Conservation (phyloP, 30 jellyfish, hydroid and myxozoan species). For the Sanderia malayensis region DNA sequence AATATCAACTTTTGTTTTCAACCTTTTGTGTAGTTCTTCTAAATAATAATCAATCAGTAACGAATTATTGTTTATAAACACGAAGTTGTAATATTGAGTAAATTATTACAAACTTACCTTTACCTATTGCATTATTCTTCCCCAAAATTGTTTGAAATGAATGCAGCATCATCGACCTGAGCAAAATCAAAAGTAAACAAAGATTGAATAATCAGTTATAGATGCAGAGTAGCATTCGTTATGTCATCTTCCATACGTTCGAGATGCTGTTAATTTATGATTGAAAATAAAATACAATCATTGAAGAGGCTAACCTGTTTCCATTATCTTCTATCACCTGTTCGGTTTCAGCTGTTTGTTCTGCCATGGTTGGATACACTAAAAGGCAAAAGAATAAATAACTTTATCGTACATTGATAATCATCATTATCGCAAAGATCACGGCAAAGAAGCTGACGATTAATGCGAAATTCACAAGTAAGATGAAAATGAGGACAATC, state of each 20-base stretch:
- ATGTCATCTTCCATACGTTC: no score
- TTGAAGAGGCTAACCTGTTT: no score
- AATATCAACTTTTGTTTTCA: slow-evolving; percentile 46
- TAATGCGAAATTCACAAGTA: no score
- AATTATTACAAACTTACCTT: neutral
- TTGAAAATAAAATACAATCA: no score
- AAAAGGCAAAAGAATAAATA: neutral
- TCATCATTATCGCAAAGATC: no score
- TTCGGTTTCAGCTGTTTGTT: slow-evolving; percentile 25
- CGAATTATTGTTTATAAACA: neutral
- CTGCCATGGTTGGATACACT: slow-evolving; percentile 40
- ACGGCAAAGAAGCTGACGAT: no score
- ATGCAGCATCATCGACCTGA: slow-evolving; percentile 48
- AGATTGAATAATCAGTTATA: no score
- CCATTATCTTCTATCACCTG: slow-evolving; percentile 36
- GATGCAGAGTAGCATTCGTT: no score
- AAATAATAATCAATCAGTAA: neutral
- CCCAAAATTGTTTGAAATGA: slow-evolving; percentile 57
- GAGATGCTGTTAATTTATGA: no score
- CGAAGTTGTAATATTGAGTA: neutral
- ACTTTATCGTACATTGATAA: neutral
- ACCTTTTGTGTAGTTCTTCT: slow-evolving; percentile 56
- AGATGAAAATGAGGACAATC: no score
- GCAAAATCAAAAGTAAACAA: neutral
- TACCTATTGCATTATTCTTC: slow-evolving; percentile 6